Base-by-base conservation (phyloP, 2,888 invertebrate species). In the Tachina fera region DNA sequence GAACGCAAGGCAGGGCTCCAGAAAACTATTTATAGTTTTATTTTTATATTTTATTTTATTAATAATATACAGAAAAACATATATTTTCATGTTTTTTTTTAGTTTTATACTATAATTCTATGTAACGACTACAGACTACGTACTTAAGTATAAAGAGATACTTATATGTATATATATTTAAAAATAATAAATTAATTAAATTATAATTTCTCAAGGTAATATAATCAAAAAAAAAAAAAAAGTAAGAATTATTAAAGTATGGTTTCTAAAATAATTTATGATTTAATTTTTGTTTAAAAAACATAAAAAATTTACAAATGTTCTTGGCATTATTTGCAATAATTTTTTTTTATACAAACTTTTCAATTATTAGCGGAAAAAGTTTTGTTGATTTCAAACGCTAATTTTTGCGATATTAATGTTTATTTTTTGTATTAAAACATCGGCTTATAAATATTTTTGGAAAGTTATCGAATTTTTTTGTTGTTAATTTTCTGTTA, bases 111-210 rank as follows among this genome's bases (percentile, higher is more conserved):
- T 53, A 56, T 76, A 77, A 71, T 58, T 63, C 81, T 84, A 77
- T 63, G 31, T 49, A 77, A 63, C 74, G 68, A 81, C 77, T 74
- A 68, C 53, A 74, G 68, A 71, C 76, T 84, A 80, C 75, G 58
- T 63, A 56, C 68, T 77, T 84, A 77, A 47, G 49, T 68, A 74
- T 47, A 16, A 49, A 63, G 22, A 65, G 51, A 10, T 72, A 31
- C 31, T 31, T 31, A 11, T 47, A 22, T n/a, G 47, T 47, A 49
- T 14, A n/a, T 49, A 49, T 14, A n/a, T 49, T n/a, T 58, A 75
- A 77, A 70, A 71, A 75, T 61, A 72, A 84, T 75, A 79, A 84
- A 79, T 75, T 63, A 83, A 79, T 47, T 78, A 84, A 70, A 77
- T 39, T 70, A 45, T 31, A 67, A 67, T 13, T 47, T 65, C 71